Base-by-base conservation (phyloP, 2,888 invertebrate genomes). In the Microctonus hyperodae region DNA sequence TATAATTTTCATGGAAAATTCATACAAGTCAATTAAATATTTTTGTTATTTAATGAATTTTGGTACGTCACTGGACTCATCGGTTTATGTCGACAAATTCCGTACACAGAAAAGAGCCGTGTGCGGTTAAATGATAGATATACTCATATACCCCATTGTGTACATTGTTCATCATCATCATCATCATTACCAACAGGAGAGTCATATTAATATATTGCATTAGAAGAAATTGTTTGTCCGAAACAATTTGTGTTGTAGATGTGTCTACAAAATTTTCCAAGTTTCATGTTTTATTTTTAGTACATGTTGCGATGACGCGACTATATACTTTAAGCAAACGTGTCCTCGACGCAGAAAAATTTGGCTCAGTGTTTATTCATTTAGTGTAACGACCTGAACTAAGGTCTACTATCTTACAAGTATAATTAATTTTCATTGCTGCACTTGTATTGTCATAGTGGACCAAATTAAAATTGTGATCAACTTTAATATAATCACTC, bases 261-360 rank as follows among this genome's bases (percentile, higher is more conserved):
- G 37, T 63, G 65, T 67, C 60, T 62, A 65, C 59, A 51, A 44
- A 64, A 60, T 68, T 68, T 70, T 66, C 69, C 60, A 68, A 68
- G 64, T 72, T 76, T 73, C 70, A 70, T 71, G 61, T 69, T 75
- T 77, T 78, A 78, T 79, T 78, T 79, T 77, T 78, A 78, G 78
- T 78, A 70, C 64, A 67, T 66, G 76, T 76, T 70, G 76, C 74
- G 73, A 78, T 78, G 78, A 73, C 73, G 75, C 73, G 74, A 69
- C 16, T 16, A 44, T 16, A 69, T 72, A 67, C 70, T 66, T 62
- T 60, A 72, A 53, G 70, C 69, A 71, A 68, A 44, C 16, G 71
- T 69, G 69, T 75, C 72, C 73, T 75, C 75, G 75, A 72, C 70
- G 73, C 72, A 75, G 77, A 69, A 74, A 74, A 73, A 73, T 74